Evolutionary conservation across 2,797 vertebrate species (phyloP).

Genomic region (Pantherophis vulpinus): DNA sequence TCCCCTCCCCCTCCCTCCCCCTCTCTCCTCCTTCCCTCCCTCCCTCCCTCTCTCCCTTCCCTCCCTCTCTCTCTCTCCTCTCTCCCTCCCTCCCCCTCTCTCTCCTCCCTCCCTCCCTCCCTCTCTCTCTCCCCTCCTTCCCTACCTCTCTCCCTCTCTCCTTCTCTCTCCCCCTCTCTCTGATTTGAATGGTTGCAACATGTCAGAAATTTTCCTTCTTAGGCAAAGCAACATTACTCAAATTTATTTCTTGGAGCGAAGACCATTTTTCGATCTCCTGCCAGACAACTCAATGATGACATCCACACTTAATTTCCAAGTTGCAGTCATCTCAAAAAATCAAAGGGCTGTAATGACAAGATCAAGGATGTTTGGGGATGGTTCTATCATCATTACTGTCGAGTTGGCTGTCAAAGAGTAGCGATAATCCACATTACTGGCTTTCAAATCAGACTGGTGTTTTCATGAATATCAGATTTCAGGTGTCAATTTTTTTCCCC

Average conservation of each 20-base stretch:
- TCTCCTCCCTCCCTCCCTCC: no score
- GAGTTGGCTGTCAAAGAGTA: conserved; percentile 54
- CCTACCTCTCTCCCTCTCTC: not conserved
- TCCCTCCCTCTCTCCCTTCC: conserved; percentile 30
- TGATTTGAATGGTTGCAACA: conserved; percentile 54
- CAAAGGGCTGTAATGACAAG: conserved; percentile 56
- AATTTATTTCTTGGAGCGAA: conserved; percentile 42
- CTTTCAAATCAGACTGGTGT: conserved; percentile 26
- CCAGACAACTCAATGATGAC: conserved; percentile 51
- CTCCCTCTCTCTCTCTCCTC: conserved; percentile 17
- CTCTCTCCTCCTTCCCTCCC: not conserved
- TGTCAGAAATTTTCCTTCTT: conserved; percentile 57
- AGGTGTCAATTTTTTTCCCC: conserved; percentile 30
- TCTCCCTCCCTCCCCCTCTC: not conserved
- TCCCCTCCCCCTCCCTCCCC: conserved; percentile 24
- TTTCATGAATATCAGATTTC: conserved; percentile 49
- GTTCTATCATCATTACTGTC: conserved; percentile 57
- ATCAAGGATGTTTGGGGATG: conserved; percentile 55
- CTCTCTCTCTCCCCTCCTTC: no score
- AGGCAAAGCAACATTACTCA: conserved; percentile 37
- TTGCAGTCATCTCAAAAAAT: conserved; percentile 48
- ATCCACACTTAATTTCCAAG: conserved; percentile 58
- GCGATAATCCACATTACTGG: conserved; percentile 50
- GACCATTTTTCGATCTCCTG: conserved; percentile 39
- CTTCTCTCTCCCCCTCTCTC: conserved; percentile 34